A percentile compares a stretch with the other conserved stretches of the same genome.
phyloP scores from a whole-genome alignment of 2,888 invertebrate genomes.

The Liodrosophila aerea region DNA sequence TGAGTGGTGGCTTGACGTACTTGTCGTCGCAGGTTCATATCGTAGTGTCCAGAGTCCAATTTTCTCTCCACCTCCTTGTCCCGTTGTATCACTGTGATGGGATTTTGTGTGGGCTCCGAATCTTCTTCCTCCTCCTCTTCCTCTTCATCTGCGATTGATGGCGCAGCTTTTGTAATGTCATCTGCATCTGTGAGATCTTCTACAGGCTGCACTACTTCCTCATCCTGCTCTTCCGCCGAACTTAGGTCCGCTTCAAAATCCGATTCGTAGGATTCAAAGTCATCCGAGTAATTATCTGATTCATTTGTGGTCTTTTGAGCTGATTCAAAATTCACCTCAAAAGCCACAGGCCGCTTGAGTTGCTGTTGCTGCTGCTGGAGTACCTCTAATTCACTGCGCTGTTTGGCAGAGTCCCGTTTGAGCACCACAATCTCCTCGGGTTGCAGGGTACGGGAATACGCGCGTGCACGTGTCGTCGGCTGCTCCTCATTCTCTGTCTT shows the following conservation, averaged over 20 bases:
- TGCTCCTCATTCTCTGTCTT: not conserved
- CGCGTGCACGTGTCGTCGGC: conserved; percentile 36
- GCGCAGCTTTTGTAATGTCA: not conserved
- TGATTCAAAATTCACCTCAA: conserved; percentile 78
- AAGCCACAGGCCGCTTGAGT: conserved; percentile 77
- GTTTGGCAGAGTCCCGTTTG: conserved; percentile 63
- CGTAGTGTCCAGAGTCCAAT: conserved; percentile 85
- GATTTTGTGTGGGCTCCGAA: conserved; percentile 78
- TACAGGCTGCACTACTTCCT: conserved; percentile 3
- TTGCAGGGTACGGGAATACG: conserved; percentile 72
- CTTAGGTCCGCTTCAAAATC: conserved; percentile 83
- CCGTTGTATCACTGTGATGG: conserved; percentile 79
- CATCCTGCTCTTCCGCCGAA: conserved; percentile 47
- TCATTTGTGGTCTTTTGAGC: conserved; percentile 44
- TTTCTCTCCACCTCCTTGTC: conserved; percentile 84
- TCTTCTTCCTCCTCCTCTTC: conserved; percentile 65
- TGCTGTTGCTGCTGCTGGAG: conserved; percentile 11
- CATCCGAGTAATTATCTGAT: conserved; percentile 83
- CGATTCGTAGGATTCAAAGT: conserved; percentile 85
- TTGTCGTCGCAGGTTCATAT: conserved; percentile 79
- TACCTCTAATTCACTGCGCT: conserved; percentile 56
- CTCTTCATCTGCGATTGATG: not conserved
- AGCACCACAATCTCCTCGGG: conserved; percentile 77
- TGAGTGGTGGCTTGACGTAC: too few species aligned
- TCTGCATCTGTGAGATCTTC: not conserved